These are phyloP conservation scores for Nesidiocoris tenuis DNA, from an alignment of 2,888 invertebrate genomes.

Conservation along the genomic window DNA sequence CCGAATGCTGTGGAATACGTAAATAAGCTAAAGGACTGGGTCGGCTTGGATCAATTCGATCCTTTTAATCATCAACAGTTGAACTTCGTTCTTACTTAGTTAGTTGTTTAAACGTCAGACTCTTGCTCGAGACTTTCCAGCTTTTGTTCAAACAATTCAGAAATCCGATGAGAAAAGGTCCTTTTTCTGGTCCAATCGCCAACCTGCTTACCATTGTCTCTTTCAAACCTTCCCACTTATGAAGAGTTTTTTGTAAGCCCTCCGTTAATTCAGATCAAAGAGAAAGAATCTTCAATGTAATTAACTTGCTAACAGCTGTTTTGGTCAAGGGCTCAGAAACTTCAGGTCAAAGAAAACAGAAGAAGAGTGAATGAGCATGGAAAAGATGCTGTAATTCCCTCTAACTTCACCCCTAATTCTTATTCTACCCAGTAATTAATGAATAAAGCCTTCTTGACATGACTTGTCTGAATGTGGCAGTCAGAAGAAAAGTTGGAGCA, in stretches of 20 bases:
- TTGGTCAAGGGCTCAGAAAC: background rate
- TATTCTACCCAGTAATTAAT: background rate
- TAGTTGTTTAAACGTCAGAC: background rate
- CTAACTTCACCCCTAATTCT: background rate
- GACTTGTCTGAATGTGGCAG: background rate
- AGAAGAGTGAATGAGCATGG: background rate
- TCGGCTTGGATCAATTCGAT: background rate
- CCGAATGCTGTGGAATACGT: too few relatives aligned
- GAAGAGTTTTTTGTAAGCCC: background rate
- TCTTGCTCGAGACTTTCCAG: background rate
- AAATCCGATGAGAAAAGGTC: background rate
- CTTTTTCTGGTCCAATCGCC: background rate
- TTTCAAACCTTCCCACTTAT: background rate
- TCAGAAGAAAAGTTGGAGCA: background rate
- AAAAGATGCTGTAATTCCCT: background rate
- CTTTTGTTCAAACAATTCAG: background rate
- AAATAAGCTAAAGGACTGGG: too few relatives aligned
- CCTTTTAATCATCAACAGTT: background rate
- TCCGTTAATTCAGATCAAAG: background rate
- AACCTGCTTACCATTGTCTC: background rate
- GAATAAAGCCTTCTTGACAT: background rate
- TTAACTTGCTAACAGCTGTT: background rate
- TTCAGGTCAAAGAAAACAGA: too few relatives aligned
- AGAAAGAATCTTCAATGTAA: background rate
- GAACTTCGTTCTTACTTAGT: background rate